Evolutionary conservation across 2,888 invertebrate genomes (phyloP), one percentile per base, ranked within the genome.

Genomic region (Pollenia angustigena): DNA sequence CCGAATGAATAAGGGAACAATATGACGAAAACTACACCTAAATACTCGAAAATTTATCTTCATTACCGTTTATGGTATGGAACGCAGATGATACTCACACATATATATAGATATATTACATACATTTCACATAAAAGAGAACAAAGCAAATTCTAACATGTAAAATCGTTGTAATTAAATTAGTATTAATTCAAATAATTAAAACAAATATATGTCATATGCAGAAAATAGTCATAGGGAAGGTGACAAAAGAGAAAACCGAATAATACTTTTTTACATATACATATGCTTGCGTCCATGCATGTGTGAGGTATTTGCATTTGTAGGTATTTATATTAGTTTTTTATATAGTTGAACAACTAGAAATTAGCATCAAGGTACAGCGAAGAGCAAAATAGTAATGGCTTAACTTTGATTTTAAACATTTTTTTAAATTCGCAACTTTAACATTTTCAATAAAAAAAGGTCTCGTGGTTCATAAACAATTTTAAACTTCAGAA

Each of bases 151-250:
- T 60, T 52, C 50, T 71, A 23, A 71, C 69, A 75, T 83, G 80
- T 86, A 81, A 86, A 86, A 83, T 86, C 66, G 52, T 86, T 80
- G 86, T 81, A 86, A 83, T 86, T 83, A 81, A 86, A 86, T 86
- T 86, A 86, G 86, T 76, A 76, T 68, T 68, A 80, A 86, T 83
- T 86, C 50, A 86, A 81, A 83, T 81, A 86, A 83, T 86, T 86
- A 83, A 83, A 83, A 76, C 80, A 83, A 86, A 86, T 83, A 81
- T 68, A 80, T 81, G 71, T 58, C 82, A 86, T 66, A 71, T 86
- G 64, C 82, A 82, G 42, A 64, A 62, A 48, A 71, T 8, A 46
- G 32, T 68, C 58, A 52, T 40, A 9, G 4, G 4, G 16, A 48
- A 14, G 18, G 2, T 14, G 9, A 0, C n/a, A 60, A 14, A 32